Conservation (phyloP, 2,797 vertebrate genomes). For the Notoglanidium macrostoma region DNA sequence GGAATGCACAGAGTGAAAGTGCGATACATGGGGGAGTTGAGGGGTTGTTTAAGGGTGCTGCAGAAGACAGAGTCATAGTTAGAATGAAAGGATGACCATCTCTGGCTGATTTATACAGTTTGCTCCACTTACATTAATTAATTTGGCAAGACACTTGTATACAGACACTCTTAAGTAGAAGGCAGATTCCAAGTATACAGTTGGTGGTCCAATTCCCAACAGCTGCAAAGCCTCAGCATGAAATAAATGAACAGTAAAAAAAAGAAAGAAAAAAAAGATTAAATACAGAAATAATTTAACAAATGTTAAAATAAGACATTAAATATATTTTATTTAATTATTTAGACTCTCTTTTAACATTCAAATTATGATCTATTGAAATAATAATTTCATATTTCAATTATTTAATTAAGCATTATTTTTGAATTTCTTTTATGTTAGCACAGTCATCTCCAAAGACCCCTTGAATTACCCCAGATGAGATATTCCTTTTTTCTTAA, state of each 20-base stretch:
- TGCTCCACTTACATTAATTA: neutral
- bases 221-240: neutral
- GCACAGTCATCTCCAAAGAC: neutral
- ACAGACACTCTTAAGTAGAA: neutral
- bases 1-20: conserved; percentile 2
- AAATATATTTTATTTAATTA: neutral
- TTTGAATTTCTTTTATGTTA: neutral
- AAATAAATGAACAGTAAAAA: neutral
- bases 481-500: neutral
- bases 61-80: neutral
- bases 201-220: neutral
- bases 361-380: neutral
- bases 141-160: neutral
- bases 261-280: neutral
- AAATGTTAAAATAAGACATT: neutral
- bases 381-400: neutral
- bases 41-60: neutral
- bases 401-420: neutral
- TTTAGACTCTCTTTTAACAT: neutral
- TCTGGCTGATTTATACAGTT: neutral
- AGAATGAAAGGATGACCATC: neutral
- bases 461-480: neutral
- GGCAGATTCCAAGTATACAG: neutral
- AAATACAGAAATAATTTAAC: neutral
- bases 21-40: too few relatives aligned